These are phyloP conservation scores for Peromyscus melanophrys DNA, from an alignment of 2,797 vertebrate species.

Conservation along the genomic window DNA sequence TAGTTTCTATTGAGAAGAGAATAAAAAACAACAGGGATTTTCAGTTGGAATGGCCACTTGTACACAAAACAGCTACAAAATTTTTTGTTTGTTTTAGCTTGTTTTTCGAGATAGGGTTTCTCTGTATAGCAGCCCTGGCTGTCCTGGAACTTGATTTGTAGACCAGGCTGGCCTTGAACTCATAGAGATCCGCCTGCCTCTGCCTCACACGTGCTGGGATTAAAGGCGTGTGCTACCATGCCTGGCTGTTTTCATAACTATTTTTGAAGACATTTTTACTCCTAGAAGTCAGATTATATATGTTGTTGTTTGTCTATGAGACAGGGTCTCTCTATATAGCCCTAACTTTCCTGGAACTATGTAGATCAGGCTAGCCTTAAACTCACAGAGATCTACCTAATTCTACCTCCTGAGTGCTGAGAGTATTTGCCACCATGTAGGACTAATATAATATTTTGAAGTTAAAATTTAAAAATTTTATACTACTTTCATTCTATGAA, in stretches of 20 bases:
- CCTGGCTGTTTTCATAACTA: background rate
- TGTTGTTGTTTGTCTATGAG: background rate
- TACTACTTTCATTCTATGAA: conserved; percentile 55
- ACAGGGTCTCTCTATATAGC: background rate
- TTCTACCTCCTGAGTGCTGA: background rate
- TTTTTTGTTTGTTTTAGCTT: background rate
- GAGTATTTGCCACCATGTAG: background rate
- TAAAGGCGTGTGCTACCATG: background rate
- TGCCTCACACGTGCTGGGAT: background rate
- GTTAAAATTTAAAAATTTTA: background rate
- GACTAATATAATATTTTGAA: background rate
- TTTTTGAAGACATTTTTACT: conserved; percentile 13
- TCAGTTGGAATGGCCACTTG: background rate
- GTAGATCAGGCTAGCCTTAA: background rate
- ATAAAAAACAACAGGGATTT: conserved; percentile 55
- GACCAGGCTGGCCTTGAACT: background rate
- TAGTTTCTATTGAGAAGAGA: conserved; percentile 89
- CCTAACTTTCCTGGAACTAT: background rate
- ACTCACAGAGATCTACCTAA: background rate
- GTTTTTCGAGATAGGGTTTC: background rate
- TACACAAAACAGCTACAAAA: conserved; percentile 1
- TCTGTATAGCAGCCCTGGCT: background rate
- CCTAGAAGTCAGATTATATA: conserved; percentile 10
- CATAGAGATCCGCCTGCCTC: background rate
- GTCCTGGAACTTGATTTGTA: background rate